Evolutionary conservation across 2,113 vertebrate genomes (phyloP), one percentile per base, ranked within the genome.

Genomic region (Nipponia nippon): DNA sequence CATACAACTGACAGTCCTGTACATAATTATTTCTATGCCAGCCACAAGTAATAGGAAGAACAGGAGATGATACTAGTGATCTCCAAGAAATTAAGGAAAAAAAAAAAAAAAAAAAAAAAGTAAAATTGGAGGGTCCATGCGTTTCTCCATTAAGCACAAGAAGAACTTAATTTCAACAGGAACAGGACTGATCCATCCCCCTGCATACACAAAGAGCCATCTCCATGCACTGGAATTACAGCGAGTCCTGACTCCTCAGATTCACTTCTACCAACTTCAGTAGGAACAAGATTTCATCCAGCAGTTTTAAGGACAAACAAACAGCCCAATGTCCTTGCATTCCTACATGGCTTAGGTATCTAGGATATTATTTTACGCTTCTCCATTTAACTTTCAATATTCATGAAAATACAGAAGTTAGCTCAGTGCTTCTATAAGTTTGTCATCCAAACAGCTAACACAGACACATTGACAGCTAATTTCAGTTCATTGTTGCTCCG

Each of bases 31-130:
- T 79, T 61, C 62, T 56, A 3, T 16, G 4, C 63, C 62, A 58
- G 83, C 32, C 61, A 83, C 59, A 83, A 44, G 52, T 27, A 96
- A 71, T 7, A 94, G 53, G 61, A 72, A 83, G 73, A 85, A 65
- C 13, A 94, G 76, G 79, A 56, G 87, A 89, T 4, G 5, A 73
- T 18, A 50, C 20, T 36, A 9, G 55, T 65, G 65, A 81, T 69
- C 52, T 49, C 50, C 69, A 92, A 90, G 85, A 92, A 95, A 95
- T 11, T 26, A 44, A 67, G 49, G 23, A 6, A 8, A 6, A 7
- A n/a, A n/a, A n/a, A n/a, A n/a, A n/a, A n/a, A n/a, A 13, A 72
- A 17, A 71, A 70, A 62, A 52, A 9, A 7, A 72, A 55, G 27
- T 36, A 11, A 72, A 81, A 67, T n/a, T 6, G 7, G 30, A 82